Conservation (phyloP, 1,140 invertebrate species). For the Gerris buenoi region DNA sequence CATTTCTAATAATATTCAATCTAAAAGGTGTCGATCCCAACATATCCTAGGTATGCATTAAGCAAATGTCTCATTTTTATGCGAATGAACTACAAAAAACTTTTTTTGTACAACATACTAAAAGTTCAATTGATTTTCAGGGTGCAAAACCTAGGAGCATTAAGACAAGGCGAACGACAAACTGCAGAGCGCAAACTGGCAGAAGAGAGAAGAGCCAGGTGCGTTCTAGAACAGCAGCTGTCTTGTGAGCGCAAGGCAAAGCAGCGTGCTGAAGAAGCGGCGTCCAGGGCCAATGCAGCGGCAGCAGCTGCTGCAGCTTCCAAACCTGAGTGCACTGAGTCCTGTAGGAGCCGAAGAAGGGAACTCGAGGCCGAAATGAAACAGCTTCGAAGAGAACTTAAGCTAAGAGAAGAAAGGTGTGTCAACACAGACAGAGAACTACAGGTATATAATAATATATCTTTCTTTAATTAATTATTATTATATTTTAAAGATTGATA, state of each 20-base stretch:
- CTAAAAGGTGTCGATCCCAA: too few relatives aligned
- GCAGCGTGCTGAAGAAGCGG: conserved; percentile 30
- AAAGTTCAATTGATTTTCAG: conserved; percentile 33
- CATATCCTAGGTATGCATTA: too few relatives aligned
- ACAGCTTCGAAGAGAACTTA: conserved; percentile 55
- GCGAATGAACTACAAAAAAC: too few relatives aligned
- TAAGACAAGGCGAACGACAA: conserved; percentile 62
- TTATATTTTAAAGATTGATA: neutral
- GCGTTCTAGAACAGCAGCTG: conserved; percentile 58
- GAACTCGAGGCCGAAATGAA: conserved; percentile 67
- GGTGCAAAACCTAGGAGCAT: conserved; percentile 50
- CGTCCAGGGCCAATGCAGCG: conserved; percentile 28
- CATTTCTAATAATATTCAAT: too few relatives aligned
- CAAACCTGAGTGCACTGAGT: conserved; percentile 42
- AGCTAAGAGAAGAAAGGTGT: conserved; percentile 53
- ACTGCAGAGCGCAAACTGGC: conserved; percentile 64
- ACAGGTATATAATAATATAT: conserved; percentile 32
- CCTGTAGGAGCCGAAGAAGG: conserved; percentile 52
- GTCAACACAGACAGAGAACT: conserved; percentile 37
- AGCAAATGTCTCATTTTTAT: too few relatives aligned
- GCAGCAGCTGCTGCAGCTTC: conserved; percentile 23
- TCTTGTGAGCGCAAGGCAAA: conserved; percentile 54
- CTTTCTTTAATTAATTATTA: conserved; percentile 4
- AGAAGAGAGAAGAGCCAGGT: conserved; percentile 64
- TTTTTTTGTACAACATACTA: too few relatives aligned